Percentiles rank a stretch among this genome's conserved stretches.
Evolutionary conservation across 1,140 invertebrate species (phyloP).

Genomic region (Polyergus mexicanus): DNA sequence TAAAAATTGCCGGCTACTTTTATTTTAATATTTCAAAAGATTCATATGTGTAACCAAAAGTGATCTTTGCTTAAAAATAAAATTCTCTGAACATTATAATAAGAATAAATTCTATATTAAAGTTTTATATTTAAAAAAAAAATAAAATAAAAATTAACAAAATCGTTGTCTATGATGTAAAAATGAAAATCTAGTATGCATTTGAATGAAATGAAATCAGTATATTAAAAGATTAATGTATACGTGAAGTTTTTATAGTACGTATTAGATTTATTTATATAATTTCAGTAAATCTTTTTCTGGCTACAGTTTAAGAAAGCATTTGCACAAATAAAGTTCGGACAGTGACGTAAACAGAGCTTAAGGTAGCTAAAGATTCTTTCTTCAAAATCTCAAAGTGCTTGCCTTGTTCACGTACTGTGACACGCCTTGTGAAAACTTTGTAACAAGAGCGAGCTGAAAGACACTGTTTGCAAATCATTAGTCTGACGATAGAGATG

Average conservation of each 20-base stretch:
- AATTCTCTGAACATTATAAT: neutral
- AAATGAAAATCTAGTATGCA: constrained; percentile 2
- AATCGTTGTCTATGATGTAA: neutral
- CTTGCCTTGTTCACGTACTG: constrained; percentile 75
- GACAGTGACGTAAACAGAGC: constrained; percentile 24
- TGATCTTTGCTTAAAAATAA: neutral
- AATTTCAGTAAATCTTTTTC: neutral
- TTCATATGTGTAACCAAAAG: neutral
- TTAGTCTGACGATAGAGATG: constrained; percentile 78
- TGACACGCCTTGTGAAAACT: constrained; percentile 76
- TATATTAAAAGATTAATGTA: neutral
- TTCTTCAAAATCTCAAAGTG: constrained; percentile 75
- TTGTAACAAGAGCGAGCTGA: constrained; percentile 77
- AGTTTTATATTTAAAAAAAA: constrained; percentile 2
- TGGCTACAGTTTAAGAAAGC: neutral
- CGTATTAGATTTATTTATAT: neutral
- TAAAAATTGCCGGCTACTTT: neutral
- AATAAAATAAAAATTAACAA: constrained; percentile 13
- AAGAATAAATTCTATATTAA: neutral
- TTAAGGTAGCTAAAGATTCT: constrained; percentile 30
- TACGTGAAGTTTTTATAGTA: neutral
- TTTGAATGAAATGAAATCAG: neutral
- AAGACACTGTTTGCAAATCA: constrained; percentile 84
- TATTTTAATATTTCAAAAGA: neutral
- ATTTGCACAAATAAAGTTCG: constrained; percentile 23